Conservation (phyloP, 1,140 invertebrate species). For the Trichoplusia ni region DNA sequence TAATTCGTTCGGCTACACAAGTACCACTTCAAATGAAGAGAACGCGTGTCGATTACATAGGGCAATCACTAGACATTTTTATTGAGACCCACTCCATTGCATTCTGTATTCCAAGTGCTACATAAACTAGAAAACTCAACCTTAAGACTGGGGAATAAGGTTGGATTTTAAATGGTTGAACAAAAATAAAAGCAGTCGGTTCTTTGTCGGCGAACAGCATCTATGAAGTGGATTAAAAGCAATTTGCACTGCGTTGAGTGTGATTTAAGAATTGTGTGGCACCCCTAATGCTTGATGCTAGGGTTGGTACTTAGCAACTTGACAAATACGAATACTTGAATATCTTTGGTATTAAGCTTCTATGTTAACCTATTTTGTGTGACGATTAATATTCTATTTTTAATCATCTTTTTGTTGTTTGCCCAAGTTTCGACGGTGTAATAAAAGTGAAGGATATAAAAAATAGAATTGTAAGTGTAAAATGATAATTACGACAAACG, state of each 20-base stretch:
- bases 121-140: constrained; percentile 20
- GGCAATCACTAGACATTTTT: constrained; percentile 52
- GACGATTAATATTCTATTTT: too few relatives aligned
- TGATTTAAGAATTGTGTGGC: constrained; percentile 45
- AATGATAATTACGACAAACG: too few relatives aligned
- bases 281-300: constrained; percentile 11
- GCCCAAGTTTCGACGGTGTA: too few relatives aligned
- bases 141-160: constrained; percentile 27
- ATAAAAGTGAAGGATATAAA: too few relatives aligned
- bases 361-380: background rate
- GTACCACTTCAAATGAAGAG: constrained; percentile 24
- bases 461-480: too few relatives aligned
- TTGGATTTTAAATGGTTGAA: constrained; percentile 8
- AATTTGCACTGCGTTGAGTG: constrained; percentile 66
- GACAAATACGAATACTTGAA: constrained; percentile 15
- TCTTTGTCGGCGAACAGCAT: constrained; percentile 58
- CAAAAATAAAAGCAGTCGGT: constrained; percentile 25
- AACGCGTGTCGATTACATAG: constrained; percentile 40
- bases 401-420: too few relatives aligned
- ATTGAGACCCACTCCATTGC: constrained; percentile 53
- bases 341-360: constrained; percentile 5
- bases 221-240: constrained; percentile 73
- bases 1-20: constrained; percentile 11
- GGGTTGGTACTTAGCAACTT: constrained; percentile 14
- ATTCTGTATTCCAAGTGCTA: constrained; percentile 45